Base-by-base conservation (phyloP, 1,140 invertebrate species). In the Pseudomyrmex flavicornis region DNA sequence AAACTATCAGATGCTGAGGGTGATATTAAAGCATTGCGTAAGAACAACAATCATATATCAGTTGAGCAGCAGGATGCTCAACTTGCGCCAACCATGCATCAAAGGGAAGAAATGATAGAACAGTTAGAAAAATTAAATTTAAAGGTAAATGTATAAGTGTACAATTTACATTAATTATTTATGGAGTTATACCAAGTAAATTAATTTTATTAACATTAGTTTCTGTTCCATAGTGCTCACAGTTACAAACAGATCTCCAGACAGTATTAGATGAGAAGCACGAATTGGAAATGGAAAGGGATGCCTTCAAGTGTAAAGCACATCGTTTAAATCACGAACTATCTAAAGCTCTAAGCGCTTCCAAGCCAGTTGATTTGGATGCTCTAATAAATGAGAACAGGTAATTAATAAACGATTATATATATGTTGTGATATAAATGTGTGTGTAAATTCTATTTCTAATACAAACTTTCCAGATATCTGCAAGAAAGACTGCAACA, bases 261-360 rank as follows among this genome's bases (percentile, higher is more conserved):
- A 94, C 95, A 61, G 95, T 98, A 22, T 92, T 98, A 52, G 98
- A 98, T 95, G 97, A 98, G 91, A 98, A 98, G 92, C 97, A 98
- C 90, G 98, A 98, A 88, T 91, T 98, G 20, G 96, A 97, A 22
- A 96, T 95, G 13, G 97, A 98, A 91, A 94, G 97, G 83, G 97
- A 98, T 94, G 97, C 96, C n/a, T 98, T 97, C 88, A 97, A 97
- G 91, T 97, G 95, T 85, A 98, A 98, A 94, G 96, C 97, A 15
- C 97, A 98, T 91, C 94, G 97, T 52, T 95, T 98, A 3, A 98
- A 98, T 93, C 96, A 97, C 88, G 97, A 98, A 91, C 95, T 98
- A 12, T 97, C 97, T 86, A 96, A 96, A 86, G 95, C 97, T 2
- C 93, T 98, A 0, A 96, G 95, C 83, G 96, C 92, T 54, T 83